A percentile compares a stretch with the other conserved stretches of the same genome.
These are phyloP conservation scores for Latrodectus elegans DNA, from an alignment of 2,888 invertebrate species.

Conservation along the genomic window DNA sequence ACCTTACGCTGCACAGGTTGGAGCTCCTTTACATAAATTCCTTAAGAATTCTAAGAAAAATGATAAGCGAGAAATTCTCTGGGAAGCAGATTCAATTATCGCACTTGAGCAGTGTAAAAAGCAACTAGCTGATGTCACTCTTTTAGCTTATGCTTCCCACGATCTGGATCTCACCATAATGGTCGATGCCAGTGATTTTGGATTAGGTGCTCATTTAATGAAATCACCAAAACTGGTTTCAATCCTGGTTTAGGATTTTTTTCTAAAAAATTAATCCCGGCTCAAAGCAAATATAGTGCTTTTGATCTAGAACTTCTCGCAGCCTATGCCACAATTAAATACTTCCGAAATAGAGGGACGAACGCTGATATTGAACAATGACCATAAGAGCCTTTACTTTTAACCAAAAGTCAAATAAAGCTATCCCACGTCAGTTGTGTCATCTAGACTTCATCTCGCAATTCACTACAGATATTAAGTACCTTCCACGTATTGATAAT, in stretches of 20 bases:
- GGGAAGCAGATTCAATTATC: no score
- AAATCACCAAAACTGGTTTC: not conserved
- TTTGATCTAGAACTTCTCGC: not conserved
- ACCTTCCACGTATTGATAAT: not conserved
- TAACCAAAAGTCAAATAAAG: not conserved
- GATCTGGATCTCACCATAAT: not conserved
- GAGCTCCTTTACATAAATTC: no score
- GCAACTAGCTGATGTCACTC: not conserved
- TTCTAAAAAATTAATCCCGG: not conserved
- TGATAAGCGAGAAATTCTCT: no score
- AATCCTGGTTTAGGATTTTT: not conserved
- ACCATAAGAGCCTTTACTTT: not conserved
- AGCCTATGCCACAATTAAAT: not conserved
- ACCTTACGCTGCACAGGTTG: not conserved
- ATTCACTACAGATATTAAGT: not conserved
- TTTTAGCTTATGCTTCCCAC: not conserved
- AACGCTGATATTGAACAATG: not conserved
- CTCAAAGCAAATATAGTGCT: not conserved
- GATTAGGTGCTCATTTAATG: not conserved
- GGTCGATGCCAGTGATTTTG: not conserved
- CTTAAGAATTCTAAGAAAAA: no score
- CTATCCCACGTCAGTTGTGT: not conserved
- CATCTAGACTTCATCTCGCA: not conserved
- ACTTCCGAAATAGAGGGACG: not conserved
- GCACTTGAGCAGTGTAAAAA: not conserved